A percentile compares a stretch with the other conserved stretches of the same genome.
phyloP scores from a whole-genome alignment of 2,888 invertebrate genomes.

The Melangyna quadrimaculata region DNA sequence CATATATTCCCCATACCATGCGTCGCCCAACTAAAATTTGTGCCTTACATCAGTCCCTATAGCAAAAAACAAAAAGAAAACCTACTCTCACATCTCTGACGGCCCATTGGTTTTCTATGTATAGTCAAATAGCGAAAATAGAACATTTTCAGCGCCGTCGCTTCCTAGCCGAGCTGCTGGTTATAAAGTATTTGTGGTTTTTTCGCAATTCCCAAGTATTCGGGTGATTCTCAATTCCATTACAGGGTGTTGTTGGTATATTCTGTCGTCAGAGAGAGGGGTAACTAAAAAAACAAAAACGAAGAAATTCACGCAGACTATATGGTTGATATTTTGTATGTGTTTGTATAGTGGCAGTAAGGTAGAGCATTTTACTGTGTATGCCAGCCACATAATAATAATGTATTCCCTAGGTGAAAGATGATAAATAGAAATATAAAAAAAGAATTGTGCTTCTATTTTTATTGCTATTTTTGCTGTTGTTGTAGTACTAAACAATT shows the following conservation, averaged over 20 bases:
- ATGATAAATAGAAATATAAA: slow-evolving; percentile 7
- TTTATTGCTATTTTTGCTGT: not conserved
- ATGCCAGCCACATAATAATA: not conserved
- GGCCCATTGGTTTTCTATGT: slow-evolving; percentile 8
- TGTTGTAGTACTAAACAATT: not conserved
- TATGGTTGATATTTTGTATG: not conserved
- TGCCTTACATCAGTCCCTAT: not conserved
- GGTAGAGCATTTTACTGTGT: slow-evolving; percentile 2
- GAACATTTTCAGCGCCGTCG: slow-evolving; percentile 23
- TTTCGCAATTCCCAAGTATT: slow-evolving; percentile 15
- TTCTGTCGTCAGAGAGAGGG: not conserved
- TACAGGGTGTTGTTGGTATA: not conserved
- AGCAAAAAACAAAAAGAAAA: not conserved
- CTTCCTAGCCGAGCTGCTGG: not conserved
- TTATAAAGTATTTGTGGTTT: slow-evolving; percentile 16
- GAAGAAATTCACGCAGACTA: not conserved
- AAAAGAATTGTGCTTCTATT: not conserved
- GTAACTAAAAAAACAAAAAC: not conserved
- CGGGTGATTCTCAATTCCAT: slow-evolving; percentile 2
- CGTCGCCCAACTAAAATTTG: not conserved
- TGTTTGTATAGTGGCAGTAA: slow-evolving; percentile 7
- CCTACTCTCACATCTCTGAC: not conserved
- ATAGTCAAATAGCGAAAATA: not conserved
- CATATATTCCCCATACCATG: not conserved
- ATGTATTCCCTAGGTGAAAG: slow-evolving; percentile 6